These are phyloP conservation scores for Chirona hameri DNA, from an alignment of 2,888 invertebrate species.

Conservation along the genomic window DNA sequence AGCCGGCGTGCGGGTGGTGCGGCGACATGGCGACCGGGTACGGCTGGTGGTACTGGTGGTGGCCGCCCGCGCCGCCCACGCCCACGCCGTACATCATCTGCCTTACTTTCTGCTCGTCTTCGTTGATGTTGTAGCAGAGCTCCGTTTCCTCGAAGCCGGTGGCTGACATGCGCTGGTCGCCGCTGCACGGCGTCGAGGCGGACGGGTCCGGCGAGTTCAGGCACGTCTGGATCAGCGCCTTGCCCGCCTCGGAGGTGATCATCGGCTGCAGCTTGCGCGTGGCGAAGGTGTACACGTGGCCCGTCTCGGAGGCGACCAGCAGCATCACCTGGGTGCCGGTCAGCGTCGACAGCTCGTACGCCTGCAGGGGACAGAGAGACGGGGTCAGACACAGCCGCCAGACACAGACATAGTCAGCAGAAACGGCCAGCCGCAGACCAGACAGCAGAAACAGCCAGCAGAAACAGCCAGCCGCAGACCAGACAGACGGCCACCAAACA, in stretches of 20 bases:
- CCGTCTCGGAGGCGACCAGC: slow-evolving; percentile 96
- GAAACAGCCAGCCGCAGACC: not conserved
- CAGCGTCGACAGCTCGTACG: slow-evolving; percentile 96
- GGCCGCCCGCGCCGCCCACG: slow-evolving; percentile 54
- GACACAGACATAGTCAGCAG: not conserved
- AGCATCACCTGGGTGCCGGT: slow-evolving; percentile 99
- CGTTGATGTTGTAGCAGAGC: slow-evolving; percentile 77
- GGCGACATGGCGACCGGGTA: slow-evolving; percentile 44
- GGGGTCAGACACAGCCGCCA: not conserved
- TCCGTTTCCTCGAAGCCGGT: slow-evolving; percentile 98
- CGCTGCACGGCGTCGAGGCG: slow-evolving; percentile 51
- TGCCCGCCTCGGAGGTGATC: slow-evolving; percentile 91
- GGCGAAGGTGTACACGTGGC: slow-evolving; percentile 99
- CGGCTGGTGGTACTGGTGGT: slow-evolving; percentile 55
- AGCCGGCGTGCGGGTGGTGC: slow-evolving; percentile 56
- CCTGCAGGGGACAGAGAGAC: slow-evolving; percentile 61
- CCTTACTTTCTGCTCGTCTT: slow-evolving; percentile 96
- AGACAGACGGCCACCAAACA: not conserved
- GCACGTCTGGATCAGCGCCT: slow-evolving; percentile 97
- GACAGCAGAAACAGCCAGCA: not conserved
- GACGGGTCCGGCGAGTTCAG: slow-evolving; percentile 91
- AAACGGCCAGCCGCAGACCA: not conserved
- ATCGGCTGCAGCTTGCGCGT: slow-evolving; percentile 98
- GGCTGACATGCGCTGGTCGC: slow-evolving; percentile 94
- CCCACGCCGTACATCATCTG: slow-evolving; percentile 82